A percentile compares a stretch with the other conserved stretches of the same genome.
phyloP scores from a whole-genome alignment of 2,888 invertebrate species.

The Salpingus planirostris region DNA sequence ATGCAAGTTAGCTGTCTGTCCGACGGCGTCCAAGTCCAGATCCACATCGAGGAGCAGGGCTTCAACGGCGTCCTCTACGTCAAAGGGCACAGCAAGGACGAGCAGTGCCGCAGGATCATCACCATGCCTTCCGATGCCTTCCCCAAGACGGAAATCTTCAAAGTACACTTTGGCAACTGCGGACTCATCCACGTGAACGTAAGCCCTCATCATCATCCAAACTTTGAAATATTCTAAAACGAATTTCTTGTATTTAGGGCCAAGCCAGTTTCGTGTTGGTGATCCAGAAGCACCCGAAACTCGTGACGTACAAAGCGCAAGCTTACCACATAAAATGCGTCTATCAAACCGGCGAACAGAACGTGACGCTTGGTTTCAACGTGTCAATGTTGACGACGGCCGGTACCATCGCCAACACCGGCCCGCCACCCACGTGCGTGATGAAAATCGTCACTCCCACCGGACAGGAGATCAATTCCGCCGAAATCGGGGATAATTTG shows the following conservation, averaged over 20 bases:
- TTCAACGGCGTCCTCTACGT: slow-evolving; percentile 90
- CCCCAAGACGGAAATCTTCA: slow-evolving; percentile 58
- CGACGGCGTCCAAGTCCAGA: slow-evolving; percentile 82
- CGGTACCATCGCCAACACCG: slow-evolving; percentile 90
- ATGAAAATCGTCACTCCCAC: slow-evolving; percentile 85
- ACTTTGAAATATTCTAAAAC: not conserved
- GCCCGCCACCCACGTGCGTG: slow-evolving; percentile 84
- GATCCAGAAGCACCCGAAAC: slow-evolving; percentile 92
- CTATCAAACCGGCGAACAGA: slow-evolving; percentile 89
- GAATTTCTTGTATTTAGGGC: slow-evolving; percentile 49
- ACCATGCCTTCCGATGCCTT: slow-evolving; percentile 59
- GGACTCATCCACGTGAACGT: slow-evolving; percentile 86
- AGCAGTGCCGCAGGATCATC: slow-evolving; percentile 75
- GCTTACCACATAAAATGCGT: slow-evolving; percentile 95
- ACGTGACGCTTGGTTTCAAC: slow-evolving; percentile 86
- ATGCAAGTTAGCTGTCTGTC: slow-evolving; percentile 85
- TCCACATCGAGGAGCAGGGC: slow-evolving; percentile 62
- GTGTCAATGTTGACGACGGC: slow-evolving; percentile 93
- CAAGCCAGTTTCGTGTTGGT: slow-evolving; percentile 89
- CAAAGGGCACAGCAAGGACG: slow-evolving; percentile 90
- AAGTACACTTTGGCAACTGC: slow-evolving; percentile 81
- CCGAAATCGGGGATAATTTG: slow-evolving; percentile 85
- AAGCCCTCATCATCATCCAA: slow-evolving; percentile 36
- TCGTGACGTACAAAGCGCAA: slow-evolving; percentile 89
- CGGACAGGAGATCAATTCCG: slow-evolving; percentile 82